phyloP scores from a whole-genome alignment of 2,797 vertebrate species.

The Ctenosaura bakeri region DNA sequence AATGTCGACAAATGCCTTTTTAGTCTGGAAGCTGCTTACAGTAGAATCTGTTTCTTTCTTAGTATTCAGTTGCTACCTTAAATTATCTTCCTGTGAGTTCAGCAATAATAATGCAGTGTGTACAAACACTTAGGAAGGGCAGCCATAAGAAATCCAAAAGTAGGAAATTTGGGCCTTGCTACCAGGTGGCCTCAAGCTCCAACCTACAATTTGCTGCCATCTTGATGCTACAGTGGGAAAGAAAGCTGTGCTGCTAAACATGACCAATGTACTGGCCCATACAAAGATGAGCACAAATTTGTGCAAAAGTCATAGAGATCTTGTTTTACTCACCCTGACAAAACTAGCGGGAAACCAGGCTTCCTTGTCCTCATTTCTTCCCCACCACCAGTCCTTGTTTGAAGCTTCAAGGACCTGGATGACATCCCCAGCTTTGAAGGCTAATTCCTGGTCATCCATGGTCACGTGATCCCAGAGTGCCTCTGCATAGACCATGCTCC shows the following conservation, averaged over 20 bases:
- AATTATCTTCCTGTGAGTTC: background rate
- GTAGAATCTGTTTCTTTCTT: background rate
- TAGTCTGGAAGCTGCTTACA: background rate
- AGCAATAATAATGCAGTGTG: background rate
- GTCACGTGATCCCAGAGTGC: conserved; percentile 99
- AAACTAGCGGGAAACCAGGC: conserved; percentile 99
- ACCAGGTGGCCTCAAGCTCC: background rate
- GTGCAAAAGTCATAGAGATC: conserved; percentile 22
- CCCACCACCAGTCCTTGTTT: conserved; percentile 99
- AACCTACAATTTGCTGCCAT: background rate
- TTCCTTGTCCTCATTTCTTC: conserved; percentile 89
- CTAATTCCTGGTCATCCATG: conserved; percentile 98
- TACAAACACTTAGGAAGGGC: background rate
- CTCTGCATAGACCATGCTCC: conserved; percentile 92
- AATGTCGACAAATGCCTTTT: background rate
- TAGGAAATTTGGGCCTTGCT: too few relatives aligned
- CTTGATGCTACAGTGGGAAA: background rate
- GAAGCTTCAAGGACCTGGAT: conserved; percentile 94
- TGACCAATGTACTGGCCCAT: background rate
- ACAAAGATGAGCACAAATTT: background rate
- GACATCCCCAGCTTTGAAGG: conserved; percentile 97
- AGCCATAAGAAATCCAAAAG: background rate
- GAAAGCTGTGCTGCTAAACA: rapidly evolving
- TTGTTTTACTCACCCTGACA: conserved; percentile 90
- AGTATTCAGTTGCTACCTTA: background rate